Conservation (phyloP, 2,797 vertebrate species). For the Pseudochirops cupreus region DNA sequence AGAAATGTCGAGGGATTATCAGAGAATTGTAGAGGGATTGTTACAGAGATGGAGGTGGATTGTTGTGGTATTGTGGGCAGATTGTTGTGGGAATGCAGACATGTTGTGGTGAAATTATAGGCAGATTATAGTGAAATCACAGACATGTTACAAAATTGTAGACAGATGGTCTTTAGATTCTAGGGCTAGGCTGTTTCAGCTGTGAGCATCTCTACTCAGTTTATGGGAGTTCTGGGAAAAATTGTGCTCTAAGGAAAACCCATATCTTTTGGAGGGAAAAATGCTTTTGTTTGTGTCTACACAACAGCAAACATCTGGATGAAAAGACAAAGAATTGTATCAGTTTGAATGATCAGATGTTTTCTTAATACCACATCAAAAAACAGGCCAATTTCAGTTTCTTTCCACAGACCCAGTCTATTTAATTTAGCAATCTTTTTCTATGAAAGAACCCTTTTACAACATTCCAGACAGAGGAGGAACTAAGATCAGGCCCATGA, state of each 20-base stretch:
- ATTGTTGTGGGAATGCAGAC: neutral
- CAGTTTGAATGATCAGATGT: neutral
- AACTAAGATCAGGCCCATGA: neutral
- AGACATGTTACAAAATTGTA: neutral
- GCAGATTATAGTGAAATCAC: neutral
- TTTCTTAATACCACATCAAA: neutral
- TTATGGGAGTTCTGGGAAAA: neutral
- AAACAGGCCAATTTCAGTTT: neutral
- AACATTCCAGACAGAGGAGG: neutral
- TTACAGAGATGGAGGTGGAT: neutral
- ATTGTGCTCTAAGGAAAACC: neutral
- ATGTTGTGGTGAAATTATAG: neutral
- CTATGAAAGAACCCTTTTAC: neutral
- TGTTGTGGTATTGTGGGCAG: neutral
- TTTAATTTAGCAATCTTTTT: neutral
- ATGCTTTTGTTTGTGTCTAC: neutral
- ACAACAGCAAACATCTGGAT: neutral
- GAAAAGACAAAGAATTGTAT: neutral
- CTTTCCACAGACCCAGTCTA: neutral
- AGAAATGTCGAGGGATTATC: neutral
- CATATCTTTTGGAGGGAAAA: neutral
- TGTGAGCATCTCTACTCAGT: neutral
- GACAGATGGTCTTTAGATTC: neutral
- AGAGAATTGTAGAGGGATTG: neutral
- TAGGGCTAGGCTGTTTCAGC: neutral